Evolutionary conservation across 1,140 invertebrate genomes (phyloP), one percentile per base, ranked within the genome.

Genomic region (Brachionus sp.): DNA sequence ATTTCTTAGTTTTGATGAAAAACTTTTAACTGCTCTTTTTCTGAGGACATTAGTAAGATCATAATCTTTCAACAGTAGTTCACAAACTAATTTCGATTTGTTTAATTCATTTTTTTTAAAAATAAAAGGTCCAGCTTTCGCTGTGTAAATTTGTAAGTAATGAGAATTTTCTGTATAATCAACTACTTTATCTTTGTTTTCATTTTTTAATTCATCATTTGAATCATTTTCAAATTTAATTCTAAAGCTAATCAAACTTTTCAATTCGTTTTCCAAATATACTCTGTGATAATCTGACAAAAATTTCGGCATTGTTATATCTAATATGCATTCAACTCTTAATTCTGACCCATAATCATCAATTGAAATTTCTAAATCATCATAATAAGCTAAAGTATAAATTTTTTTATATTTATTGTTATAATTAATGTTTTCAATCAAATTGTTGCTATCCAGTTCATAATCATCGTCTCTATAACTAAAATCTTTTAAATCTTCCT

Each of bases 371-470:
- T 70, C 66, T 6, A 70, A 39, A 39, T 39, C 66, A 37, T 70
- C 66, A 39, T 19, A 70, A 70, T 70, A 70, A 5, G 66, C 66
- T 39, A 70, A 37, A 3, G 66, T 70, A 9, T 70, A 70, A 35
- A 70, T 70, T 39, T 66, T 66, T 66, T 37, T 19, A 39, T 16
- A 39, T 39, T 70, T 70, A 70, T 70, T 70, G 6, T 37, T 16
- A 37, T 37, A 10, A 5, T 10, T 3, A 39, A 39, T 35, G 39
- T 70, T 70, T 70, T 70, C 16, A 23, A 37, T 39, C 13, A 39
- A 35, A 39, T 33, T 10, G 4, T 39, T 39, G 5, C 16, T 16
- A n/a, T 39, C 37, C 4, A 19, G 2, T 37, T 70, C 66, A 70
- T 37, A 37, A 42, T 70, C 66, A 37, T 70, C 35, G 35, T 39